These are phyloP conservation scores for Drosophila mercatorum DNA, from an alignment of 2,888 invertebrate species.

Conservation along the genomic window DNA sequence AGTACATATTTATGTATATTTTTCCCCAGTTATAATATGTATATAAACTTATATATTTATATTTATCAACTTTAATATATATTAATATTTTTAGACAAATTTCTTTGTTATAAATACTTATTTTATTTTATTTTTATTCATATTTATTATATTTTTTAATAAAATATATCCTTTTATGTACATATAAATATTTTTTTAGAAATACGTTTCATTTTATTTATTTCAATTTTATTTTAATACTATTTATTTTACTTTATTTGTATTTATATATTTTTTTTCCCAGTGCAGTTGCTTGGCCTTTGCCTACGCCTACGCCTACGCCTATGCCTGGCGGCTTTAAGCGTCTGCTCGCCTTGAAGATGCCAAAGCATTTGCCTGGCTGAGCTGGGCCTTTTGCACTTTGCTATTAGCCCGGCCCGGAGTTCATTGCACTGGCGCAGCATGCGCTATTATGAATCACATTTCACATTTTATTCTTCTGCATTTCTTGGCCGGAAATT, in stretches of 20 bases:
- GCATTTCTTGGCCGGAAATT: conserved; percentile 50
- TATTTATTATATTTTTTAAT: too few species aligned
- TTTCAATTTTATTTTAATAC: not conserved
- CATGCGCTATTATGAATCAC: conserved; percentile 40
- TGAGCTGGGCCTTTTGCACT: conserved; percentile 8
- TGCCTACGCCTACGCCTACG: conserved; percentile 2
- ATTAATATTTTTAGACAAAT: too few species aligned
- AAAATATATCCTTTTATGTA: too few species aligned
- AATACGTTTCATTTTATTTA: too few species aligned
- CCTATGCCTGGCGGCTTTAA: conserved; percentile 21
- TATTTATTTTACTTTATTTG: too few species aligned
- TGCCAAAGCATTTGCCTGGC: not conserved
- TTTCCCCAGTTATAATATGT: too few species aligned
- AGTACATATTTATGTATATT: too few species aligned
- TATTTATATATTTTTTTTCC: not conserved
- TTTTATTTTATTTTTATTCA: too few species aligned
- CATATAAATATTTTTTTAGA: too few species aligned
- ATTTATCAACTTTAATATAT: too few species aligned
- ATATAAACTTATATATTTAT: too few species aligned
- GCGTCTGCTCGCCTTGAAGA: conserved; percentile 38
- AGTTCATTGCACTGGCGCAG: conserved; percentile 43
- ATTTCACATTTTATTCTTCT: conserved; percentile 42
- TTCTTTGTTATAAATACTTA: too few species aligned
- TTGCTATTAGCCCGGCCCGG: conserved; percentile 38
- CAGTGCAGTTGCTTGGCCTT: conserved; percentile 27